Conservation (phyloP, 2,888 invertebrate species). For the Blastobasis lacticolella region DNA sequence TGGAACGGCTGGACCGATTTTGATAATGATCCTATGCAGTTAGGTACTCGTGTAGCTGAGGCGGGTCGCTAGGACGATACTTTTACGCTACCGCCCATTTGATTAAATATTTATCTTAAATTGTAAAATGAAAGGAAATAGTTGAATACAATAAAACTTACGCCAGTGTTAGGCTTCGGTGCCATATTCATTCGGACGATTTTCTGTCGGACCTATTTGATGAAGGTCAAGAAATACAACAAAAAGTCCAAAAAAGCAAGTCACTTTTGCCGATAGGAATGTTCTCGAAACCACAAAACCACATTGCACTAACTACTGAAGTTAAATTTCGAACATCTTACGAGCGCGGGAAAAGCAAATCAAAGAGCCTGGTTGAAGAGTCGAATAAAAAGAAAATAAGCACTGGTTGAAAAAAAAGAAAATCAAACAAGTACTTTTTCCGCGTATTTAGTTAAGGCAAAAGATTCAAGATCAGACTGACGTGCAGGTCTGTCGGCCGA, state of each 20-base stretch:
- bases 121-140: background rate
- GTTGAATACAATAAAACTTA: conserved; percentile 12
- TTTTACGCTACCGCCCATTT: no score
- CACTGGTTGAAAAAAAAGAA: background rate
- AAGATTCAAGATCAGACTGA: conserved; percentile 31
- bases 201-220: conserved; percentile 2
- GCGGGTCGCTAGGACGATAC: no score
- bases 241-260: conserved; percentile 40
- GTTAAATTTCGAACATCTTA: no score
- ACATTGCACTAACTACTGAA: conserved; percentile 34
- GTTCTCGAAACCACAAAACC: conserved; percentile 34
- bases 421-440: background rate
- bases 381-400: background rate
- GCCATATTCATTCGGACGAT: conserved; percentile 27
- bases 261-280: conserved; percentile 34
- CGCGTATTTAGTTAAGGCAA: conserved; percentile 1
- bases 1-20: no score
- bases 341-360: no score
- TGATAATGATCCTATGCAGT: no score
- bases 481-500: conserved; percentile 29
- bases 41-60: no score
- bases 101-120: no score
- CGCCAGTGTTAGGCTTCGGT: conserved; percentile 37
- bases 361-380: no score
- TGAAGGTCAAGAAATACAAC: conserved; percentile 45